Conservation (phyloP, 2,888 invertebrate species). For the Leptopilina syphax region DNA sequence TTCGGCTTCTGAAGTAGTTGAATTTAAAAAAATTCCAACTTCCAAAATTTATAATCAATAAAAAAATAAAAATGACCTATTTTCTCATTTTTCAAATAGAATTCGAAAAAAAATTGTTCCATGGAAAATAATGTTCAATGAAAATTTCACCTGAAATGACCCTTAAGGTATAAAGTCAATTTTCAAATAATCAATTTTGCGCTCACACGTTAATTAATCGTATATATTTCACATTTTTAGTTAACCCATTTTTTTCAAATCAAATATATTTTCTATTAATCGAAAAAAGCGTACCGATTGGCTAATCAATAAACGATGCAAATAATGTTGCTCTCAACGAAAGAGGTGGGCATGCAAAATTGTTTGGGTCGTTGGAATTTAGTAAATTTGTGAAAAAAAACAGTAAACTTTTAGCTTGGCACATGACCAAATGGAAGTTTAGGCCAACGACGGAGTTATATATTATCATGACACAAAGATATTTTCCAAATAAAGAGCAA, state of each 20-base stretch:
- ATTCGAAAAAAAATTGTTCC: too few relatives aligned
- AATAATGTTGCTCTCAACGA: slow-evolving; percentile 3
- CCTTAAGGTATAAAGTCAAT: too few relatives aligned
- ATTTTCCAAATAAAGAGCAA: background rate
- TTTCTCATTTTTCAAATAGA: too few relatives aligned
- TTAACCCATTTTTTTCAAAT: background rate
- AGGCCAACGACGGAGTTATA: background rate
- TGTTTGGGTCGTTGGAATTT: background rate
- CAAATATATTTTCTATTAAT: too few relatives aligned
- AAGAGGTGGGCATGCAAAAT: too few relatives aligned
- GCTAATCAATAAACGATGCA: background rate
- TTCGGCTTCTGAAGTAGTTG: too few relatives aligned
- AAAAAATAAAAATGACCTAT: too few relatives aligned
- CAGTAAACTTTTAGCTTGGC: background rate
- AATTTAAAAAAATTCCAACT: too few relatives aligned
- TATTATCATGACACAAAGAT: background rate
- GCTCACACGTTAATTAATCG: background rate
- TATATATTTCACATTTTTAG: slow-evolving; percentile 15
- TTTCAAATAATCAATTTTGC: too few relatives aligned
- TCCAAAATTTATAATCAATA: too few relatives aligned
- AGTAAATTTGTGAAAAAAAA: background rate
- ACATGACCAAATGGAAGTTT: slow-evolving; percentile 18
- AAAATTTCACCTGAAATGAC: too few relatives aligned
- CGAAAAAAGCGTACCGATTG: background rate
- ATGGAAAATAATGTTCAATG: too few relatives aligned